Evolutionary conservation across 2,113 vertebrate genomes (phyloP).

Genomic region (Picathartes gymnocephalus): DNA sequence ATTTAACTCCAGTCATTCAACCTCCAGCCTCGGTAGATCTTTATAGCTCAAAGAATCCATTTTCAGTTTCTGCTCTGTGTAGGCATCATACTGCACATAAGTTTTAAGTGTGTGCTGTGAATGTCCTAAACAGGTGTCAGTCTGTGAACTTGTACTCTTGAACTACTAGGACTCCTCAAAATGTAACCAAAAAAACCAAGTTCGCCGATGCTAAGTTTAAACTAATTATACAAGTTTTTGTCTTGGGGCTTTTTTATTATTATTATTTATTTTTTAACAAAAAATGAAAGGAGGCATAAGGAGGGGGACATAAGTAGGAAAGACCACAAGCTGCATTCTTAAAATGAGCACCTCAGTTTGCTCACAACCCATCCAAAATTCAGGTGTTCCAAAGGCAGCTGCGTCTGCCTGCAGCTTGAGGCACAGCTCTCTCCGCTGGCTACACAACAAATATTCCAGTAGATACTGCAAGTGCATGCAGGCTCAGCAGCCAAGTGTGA

Average conservation of each 20-base stretch:
- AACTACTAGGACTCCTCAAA: background rate
- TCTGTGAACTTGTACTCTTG: background rate
- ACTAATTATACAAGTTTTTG: background rate
- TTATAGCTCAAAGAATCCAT: background rate
- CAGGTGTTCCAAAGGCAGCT: background rate
- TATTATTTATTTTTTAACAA: background rate
- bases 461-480: background rate
- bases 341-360: background rate
- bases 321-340: background rate
- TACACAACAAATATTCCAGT: fast-evolving
- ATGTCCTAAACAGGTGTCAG: background rate
- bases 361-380: background rate
- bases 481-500: background rate
- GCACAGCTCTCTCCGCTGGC: background rate
- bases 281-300: background rate
- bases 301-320: background rate
- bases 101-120: background rate
- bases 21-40: background rate
- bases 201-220: background rate
- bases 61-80: background rate
- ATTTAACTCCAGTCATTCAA: background rate
- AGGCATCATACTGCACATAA: background rate
- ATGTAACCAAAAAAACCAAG: background rate
- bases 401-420: background rate
- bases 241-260: background rate